A percentile compares a stretch with the other conserved stretches of the same genome.
Evolutionary conservation across 1,140 invertebrate species (phyloP).

Genomic region (Telenomus remus): DNA sequence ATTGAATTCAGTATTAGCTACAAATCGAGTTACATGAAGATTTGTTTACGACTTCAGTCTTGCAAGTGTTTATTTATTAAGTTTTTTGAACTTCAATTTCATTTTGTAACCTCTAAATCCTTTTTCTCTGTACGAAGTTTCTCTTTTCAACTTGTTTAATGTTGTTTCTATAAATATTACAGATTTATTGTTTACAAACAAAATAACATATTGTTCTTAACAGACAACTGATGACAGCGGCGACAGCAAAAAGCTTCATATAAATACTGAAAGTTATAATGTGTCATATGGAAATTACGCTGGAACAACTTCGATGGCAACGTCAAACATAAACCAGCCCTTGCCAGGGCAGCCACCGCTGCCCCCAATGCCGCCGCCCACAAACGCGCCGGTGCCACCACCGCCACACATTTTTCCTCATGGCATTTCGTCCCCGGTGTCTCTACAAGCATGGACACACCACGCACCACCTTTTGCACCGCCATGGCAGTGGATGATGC

Average conservation of each 20-base stretch:
- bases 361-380: constrained; percentile 72
- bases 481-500: constrained; percentile 71
- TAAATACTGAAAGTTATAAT: constrained; percentile 65
- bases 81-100: too few species aligned
- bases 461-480: constrained; percentile 60
- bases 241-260: constrained; percentile 59
- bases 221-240: constrained; percentile 63
- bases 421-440: constrained; percentile 66
- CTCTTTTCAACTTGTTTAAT: too few species aligned
- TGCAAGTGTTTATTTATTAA: too few species aligned
- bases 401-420: constrained; percentile 67
- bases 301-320: constrained; percentile 22
- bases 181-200: neutral
- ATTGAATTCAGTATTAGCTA: too few species aligned
- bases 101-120: too few species aligned
- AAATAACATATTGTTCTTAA: neutral
- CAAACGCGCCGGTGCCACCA: constrained; percentile 65
- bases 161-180: too few species aligned
- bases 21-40: too few species aligned
- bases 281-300: constrained; percentile 49
- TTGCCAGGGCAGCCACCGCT: constrained; percentile 72
- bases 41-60: too few species aligned
- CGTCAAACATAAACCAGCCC: constrained; percentile 65
- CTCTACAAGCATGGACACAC: constrained; percentile 65
- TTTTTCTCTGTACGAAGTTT: too few species aligned